Percentiles rank a stretch among this genome's conserved stretches.
These are phyloP conservation scores for Trichosurus vulpecula DNA, from an alignment of 2,797 vertebrate species.

Conservation along the genomic window DNA sequence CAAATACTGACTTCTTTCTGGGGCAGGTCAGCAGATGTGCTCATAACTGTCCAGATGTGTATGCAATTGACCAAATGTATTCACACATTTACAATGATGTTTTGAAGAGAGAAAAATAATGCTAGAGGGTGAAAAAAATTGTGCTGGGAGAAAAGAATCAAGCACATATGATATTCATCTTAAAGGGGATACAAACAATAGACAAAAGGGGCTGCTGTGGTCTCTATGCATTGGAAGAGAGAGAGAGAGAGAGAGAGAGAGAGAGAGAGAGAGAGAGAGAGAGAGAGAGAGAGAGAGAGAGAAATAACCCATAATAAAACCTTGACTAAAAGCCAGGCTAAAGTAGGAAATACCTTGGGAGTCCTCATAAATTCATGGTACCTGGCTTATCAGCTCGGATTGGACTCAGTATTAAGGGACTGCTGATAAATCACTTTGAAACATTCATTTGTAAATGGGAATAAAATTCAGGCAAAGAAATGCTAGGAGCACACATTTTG, in stretches of 20 bases:
- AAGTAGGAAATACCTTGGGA: constrained; percentile 50
- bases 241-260: constrained; percentile 66
- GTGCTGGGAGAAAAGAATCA: constrained; percentile 41
- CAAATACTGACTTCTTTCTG: neutral
- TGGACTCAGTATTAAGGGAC: constrained; percentile 54
- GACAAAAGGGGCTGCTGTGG: constrained; percentile 62
- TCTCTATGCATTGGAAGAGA: constrained; percentile 43
- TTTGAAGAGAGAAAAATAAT: constrained; percentile 13
- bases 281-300: constrained; percentile 68
- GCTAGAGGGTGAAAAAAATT: constrained; percentile 9
- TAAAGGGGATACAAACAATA: constrained; percentile 48
- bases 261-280: constrained; percentile 68
- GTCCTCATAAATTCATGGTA: constrained; percentile 60
- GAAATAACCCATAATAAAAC: constrained; percentile 60
- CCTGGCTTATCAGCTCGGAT: constrained; percentile 60
- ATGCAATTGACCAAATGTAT: constrained; percentile 2
- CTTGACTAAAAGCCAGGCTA: constrained; percentile 41
- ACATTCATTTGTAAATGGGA: constrained; percentile 66
- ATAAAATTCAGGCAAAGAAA: constrained; percentile 60
- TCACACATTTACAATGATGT: neutral
- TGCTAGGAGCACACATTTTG: constrained; percentile 54
- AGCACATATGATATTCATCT: constrained; percentile 37
- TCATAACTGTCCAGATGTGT: neutral
- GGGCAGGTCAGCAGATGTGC: neutral
- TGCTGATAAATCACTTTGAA: constrained; percentile 69